A percentile compares a stretch with the other conserved stretches of the same genome.
Conservation (phyloP, 1,140 invertebrate species). For the Bombus fervidus region DNA sequence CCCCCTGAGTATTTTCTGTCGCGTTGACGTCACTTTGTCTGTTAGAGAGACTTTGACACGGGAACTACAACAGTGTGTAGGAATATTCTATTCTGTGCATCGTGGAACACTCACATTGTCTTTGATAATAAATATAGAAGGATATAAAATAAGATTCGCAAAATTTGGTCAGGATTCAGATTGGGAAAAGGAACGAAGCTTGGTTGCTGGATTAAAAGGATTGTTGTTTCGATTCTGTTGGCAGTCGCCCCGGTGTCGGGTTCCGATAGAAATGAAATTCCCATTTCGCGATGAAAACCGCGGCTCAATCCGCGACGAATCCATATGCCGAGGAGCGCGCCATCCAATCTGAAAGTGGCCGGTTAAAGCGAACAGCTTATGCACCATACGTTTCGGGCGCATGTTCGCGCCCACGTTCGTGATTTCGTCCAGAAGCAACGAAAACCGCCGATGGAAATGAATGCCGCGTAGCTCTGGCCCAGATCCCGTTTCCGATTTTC, state of each 20-base stretch:
- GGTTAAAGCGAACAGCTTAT: conserved; percentile 69
- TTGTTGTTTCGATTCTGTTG: conserved; percentile 36
- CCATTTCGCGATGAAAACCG: conserved; percentile 70
- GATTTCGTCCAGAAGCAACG: conserved; percentile 62
- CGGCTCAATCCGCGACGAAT: conserved; percentile 69
- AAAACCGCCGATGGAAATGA: conserved; percentile 56
- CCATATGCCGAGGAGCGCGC: conserved; percentile 74
- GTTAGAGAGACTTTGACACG: neutral
- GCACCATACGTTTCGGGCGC: conserved; percentile 70
- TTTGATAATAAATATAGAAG: neutral
- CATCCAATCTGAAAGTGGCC: conserved; percentile 73
- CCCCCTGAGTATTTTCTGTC: neutral
- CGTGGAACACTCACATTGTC: neutral
- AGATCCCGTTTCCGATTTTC: neutral
- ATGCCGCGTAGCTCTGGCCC: neutral
- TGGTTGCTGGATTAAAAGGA: neutral
- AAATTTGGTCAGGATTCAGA: neutral
- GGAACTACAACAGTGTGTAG: neutral
- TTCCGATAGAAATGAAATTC: conserved; percentile 69
- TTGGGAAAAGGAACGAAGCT: neutral
- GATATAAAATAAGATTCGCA: neutral
- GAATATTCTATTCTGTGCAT: neutral
- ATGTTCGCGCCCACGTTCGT: conserved; percentile 19
- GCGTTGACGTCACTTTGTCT: neutral
- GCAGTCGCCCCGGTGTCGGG: conserved; percentile 41